Evolutionary conservation across 2,888 invertebrate genomes (phyloP), one percentile per base, ranked within the genome.

Genomic region (Orchestes rusci): DNA sequence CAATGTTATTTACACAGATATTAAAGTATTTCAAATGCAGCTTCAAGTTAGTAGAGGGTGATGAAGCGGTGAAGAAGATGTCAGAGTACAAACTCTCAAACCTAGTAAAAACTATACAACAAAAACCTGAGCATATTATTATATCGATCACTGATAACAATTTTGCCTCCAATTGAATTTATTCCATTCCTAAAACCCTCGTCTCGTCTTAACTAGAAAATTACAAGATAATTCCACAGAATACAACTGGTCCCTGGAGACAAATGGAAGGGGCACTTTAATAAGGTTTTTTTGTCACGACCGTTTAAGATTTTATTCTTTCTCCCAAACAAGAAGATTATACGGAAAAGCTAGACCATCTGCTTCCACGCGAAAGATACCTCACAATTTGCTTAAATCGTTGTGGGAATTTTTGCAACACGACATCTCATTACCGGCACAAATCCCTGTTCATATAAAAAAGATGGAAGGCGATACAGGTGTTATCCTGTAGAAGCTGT

Each of bases 311-410:
- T 39, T 20, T 39, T 47, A 35, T 47, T n/a, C n/a, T n/a, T n/a
- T n/a, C n/a, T 47, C 34, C 39, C 32, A 47, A 47, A 47, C 41
- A 46, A 38, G 47, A 39, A 50, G 50, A 50, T 50, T 50, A 50
- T 40, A 20, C 34, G 37, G 7, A 36, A 39, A 40, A 33, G 34
- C 31, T 32, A 39, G 36, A 27, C 42, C 49, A 49, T 45, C 49
- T 49, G 49, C 42, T 31, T 10, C 23, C 49, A 38, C 32, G 39
- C 34, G 32, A 40, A 49, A 49, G 45, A 39, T 42, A 49, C 49
- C 50, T 50, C 10, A 50, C 46, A 46, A 43, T 46, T 50, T 47
- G 39, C 44, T 38, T 50, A 50, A 46, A 50, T 50, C 44, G 50
- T 47, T 34, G 41, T 44, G 18, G 41, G 46, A 34, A 46, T 50